phyloP scores from a whole-genome alignment of 2,888 invertebrate species.

The Globia sparganii region DNA sequence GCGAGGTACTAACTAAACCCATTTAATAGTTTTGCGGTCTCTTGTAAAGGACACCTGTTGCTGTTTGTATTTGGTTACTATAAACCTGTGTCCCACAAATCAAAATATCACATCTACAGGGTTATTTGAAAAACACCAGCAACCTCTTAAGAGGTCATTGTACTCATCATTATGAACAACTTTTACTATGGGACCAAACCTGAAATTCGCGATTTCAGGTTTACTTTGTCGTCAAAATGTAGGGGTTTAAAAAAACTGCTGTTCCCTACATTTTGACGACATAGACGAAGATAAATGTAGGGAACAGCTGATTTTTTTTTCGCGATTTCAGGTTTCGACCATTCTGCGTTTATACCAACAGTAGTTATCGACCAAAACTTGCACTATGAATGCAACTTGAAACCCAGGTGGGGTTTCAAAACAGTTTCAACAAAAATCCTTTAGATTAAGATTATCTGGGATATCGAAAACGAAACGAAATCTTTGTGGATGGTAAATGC shows the following conservation, averaged over 20 bases:
- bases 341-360: too few species aligned
- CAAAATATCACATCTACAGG: neutral
- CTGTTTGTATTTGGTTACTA: conserved; percentile 20
- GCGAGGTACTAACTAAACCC: conserved; percentile 26
- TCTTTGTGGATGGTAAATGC: conserved; percentile 38
- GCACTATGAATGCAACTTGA: neutral
- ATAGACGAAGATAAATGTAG: too few species aligned
- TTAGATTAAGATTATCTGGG: conserved; percentile 30
- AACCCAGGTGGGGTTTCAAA: neutral
- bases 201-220: too few species aligned
- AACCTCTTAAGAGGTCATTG: too few species aligned
- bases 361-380: neutral
- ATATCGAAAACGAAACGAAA: conserved; percentile 47
- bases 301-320: too few species aligned
- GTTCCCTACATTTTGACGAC: too few species aligned
- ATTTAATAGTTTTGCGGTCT: conserved; percentile 40
- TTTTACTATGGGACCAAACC: too few species aligned
- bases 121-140: too few species aligned
- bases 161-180: too few species aligned
- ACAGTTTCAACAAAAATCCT: conserved; percentile 12
- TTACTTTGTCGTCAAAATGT: too few species aligned
- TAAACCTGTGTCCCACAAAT: neutral
- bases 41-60: conserved; percentile 34
- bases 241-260: too few species aligned
- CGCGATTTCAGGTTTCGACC: too few species aligned